Evolutionary conservation across 2,113 vertebrate species (phyloP), one percentile per base, ranked within the genome.

Genomic region (Entelurus aequoreus): DNA sequence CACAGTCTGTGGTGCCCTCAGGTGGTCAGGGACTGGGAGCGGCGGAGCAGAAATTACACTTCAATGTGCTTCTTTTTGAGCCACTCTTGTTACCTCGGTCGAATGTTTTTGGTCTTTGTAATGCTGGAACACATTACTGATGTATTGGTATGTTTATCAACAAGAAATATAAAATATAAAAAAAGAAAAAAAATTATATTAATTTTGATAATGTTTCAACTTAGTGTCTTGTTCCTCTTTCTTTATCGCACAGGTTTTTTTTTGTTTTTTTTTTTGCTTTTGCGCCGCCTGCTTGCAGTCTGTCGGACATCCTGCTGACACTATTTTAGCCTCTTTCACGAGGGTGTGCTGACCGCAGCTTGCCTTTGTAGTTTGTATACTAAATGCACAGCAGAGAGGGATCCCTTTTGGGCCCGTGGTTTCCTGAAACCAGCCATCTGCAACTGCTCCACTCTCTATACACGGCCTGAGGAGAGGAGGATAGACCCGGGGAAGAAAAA

Each of bases 281-380:
- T 84, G 79, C 9, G 60, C 79, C 75, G 77, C 1, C 38, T 74
- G 87, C 84, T 90, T 88, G 86, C 77, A 90, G 91, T 93, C 91
- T 91, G 74, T 78, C 83, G 84, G 74, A 62, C 90, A 93, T 93
- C 91, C 92, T 92, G 90, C 80, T 90, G 79, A 79, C 74, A 84
- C 80, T 86, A 87, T 60, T 92, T 91, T 83, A 76, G 88, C 80
- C 80, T 87, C 88, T 92, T 91, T 91, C 89, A 93, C 83, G 84
- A 85, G 91, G 90, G 79, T 82, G 84, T 87, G 85, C 82, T 80
- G 62, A 86, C 91, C 87, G 80, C 90, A 85, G 84, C 56, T 83
- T 73, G 75, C 70, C 85, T 90, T 88, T 90, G 85, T 88, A 88
- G 88, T 90, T 87, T 84, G 80, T 82, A 68, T 79, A 88, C 84